These are phyloP conservation scores for Notarius quadriscutis DNA, from an alignment of 2,113 vertebrate species.

Conservation along the genomic window DNA sequence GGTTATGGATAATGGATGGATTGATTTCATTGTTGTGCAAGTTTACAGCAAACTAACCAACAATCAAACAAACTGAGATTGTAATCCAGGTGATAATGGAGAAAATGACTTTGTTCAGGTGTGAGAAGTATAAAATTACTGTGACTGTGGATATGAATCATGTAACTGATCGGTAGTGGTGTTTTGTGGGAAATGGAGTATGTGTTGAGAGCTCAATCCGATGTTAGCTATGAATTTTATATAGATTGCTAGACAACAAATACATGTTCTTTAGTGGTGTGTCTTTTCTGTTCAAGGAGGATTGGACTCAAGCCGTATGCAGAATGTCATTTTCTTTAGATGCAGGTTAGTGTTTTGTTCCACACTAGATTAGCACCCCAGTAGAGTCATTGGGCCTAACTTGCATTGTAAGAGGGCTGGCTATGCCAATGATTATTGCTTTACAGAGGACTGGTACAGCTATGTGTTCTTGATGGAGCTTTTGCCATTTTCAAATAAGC, in stretches of 20 bases:
- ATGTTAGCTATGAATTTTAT: not conserved
- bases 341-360: not conserved
- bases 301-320: not conserved
- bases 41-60: no score
- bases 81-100: not conserved
- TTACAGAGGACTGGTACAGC: not conserved
- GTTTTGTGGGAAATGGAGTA: not conserved
- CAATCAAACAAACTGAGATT: not conserved
- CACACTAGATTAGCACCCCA: not conserved
- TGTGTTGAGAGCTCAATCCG: not conserved
- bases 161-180: no score
- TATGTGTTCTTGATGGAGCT: not conserved
- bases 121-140: no score
- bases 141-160: no score
- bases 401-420: not conserved
- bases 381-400: not conserved
- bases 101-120: not conserved
- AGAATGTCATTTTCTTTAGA: not conserved
- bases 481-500: not conserved
- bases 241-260: not conserved
- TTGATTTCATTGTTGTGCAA: no score
- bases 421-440: no score
- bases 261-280: not conserved
- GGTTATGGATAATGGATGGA: no score
- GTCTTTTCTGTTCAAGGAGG: not conserved